phyloP scores from a whole-genome alignment of 53 echinoderm and acorn worm genomes.

The Pentamera pediparva region DNA sequence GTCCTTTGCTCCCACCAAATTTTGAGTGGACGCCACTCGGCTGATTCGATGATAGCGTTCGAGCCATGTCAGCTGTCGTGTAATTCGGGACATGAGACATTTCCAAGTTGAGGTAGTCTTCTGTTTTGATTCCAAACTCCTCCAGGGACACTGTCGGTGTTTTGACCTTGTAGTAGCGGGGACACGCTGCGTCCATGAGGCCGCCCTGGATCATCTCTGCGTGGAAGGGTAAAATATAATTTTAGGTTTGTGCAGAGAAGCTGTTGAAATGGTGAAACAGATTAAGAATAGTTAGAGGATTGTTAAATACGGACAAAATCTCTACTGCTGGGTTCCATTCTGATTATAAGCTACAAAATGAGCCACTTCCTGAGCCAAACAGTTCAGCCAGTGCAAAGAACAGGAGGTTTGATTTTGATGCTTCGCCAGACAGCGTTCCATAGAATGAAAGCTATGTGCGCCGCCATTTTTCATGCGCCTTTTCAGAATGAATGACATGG shows the following conservation, averaged over 20 bases:
- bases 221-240: background rate
- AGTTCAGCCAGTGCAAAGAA: no score
- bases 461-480: no score
- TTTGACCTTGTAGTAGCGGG: conserved; percentile 55
- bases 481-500: no score
- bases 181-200: conserved; percentile 70
- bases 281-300: background rate
- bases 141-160: conserved; percentile 62
- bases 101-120: conserved; percentile 72
- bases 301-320: no score
- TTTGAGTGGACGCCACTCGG: background rate
- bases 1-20: background rate
- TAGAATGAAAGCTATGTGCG: no score
- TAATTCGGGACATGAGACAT: conserved; percentile 87
- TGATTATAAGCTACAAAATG: no score
- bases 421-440: no score
- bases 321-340: no score
- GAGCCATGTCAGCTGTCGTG: background rate
- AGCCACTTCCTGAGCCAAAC: no score
- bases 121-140: conserved; percentile 90
- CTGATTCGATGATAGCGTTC: no score
- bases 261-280: no score
- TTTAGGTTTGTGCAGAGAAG: background rate
- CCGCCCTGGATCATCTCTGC: conserved; percentile 85
- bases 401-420: no score